Evolutionary conservation across 2,888 invertebrate species (phyloP).

Genomic region (Lepeophtheirus nordmannii): DNA sequence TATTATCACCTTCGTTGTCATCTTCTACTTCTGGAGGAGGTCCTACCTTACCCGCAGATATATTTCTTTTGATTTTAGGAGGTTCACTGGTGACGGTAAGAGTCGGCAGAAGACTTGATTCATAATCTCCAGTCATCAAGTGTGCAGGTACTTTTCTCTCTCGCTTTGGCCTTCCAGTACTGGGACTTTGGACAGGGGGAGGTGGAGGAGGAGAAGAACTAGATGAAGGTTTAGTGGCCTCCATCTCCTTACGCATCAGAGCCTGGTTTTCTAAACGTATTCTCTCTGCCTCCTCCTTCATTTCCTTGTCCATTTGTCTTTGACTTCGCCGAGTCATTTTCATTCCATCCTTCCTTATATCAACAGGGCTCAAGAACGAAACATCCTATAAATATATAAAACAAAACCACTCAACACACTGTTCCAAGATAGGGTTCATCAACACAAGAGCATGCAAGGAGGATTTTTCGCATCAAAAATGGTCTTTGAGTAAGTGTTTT

Average conservation of each 20-base stretch:
- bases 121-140: conserved; percentile 23
- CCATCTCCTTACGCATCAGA: conserved; percentile 31
- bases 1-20: conserved; percentile 35
- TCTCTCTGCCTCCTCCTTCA: conserved; percentile 31
- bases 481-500: too few relatives aligned
- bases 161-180: conserved; percentile 21
- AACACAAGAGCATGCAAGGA: too few relatives aligned
- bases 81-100: conserved; percentile 2
- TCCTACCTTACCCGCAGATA: conserved; percentile 23
- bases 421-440: not conserved
- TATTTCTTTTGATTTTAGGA: not conserved
- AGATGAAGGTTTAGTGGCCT: conserved; percentile 28
- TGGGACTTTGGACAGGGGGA: not conserved
- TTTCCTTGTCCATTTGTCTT: conserved; percentile 32
- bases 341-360: not conserved
- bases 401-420: not conserved
- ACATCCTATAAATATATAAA: not conserved
- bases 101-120: conserved; percentile 6
- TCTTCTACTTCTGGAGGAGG: conserved; percentile 29
- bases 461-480: too few relatives aligned
- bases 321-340: conserved; percentile 29
- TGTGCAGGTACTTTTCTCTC: conserved; percentile 26
- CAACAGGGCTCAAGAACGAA: not conserved
- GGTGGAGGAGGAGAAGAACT: not conserved
- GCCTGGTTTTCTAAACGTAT: conserved; percentile 32